phyloP scores from a whole-genome alignment of 2,888 invertebrate genomes.

The Dryobota labecula region DNA sequence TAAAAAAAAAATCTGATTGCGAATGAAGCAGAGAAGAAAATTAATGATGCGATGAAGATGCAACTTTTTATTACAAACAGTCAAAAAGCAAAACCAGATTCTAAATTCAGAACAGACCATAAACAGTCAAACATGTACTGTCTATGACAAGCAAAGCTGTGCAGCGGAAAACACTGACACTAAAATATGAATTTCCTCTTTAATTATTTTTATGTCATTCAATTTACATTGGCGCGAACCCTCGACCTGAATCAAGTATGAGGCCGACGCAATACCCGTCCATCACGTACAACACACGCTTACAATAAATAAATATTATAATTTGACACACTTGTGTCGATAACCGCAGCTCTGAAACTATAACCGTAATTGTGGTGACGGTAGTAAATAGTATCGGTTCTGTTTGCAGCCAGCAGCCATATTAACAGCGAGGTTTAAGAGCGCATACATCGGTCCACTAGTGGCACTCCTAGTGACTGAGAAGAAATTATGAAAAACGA shows the following conservation, averaged over 20 bases:
- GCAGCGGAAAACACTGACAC: constrained; percentile 38
- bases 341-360: constrained; percentile 68
- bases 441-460: too few species aligned
- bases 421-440: not conserved
- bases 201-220: constrained; percentile 61
- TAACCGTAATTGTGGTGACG: constrained; percentile 67
- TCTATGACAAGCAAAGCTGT: not conserved
- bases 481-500: too few species aligned
- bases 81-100: too few species aligned
- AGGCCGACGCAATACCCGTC: constrained; percentile 69
- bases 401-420: constrained; percentile 18
- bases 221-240: constrained; percentile 59
- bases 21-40: not conserved
- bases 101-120: not conserved
- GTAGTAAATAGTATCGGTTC: constrained; percentile 47
- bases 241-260: constrained; percentile 79
- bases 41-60: not conserved
- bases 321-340: constrained; percentile 80
- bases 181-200: constrained; percentile 46
- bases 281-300: constrained; percentile 77
- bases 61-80: too few species aligned
- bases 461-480: too few species aligned
- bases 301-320: constrained; percentile 76
- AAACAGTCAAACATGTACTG: constrained; percentile 11
- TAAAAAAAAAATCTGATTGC: not conserved